These are phyloP conservation scores for Nomada ruficornis DNA, from an alignment of 2,888 invertebrate genomes.

Conservation along the genomic window DNA sequence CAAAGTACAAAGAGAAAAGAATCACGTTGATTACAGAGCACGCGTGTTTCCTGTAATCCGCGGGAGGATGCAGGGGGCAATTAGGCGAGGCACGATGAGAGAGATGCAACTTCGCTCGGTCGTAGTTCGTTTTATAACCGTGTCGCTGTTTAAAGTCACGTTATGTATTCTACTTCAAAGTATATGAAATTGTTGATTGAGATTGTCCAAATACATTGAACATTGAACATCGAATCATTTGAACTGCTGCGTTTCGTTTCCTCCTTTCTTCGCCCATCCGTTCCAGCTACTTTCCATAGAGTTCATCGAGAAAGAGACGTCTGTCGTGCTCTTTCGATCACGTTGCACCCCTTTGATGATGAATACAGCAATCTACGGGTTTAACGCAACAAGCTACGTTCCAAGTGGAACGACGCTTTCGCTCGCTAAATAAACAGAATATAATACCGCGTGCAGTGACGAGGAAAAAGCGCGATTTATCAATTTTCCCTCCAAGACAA, in stretches of 20 bases:
- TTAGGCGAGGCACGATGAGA: constrained; percentile 34
- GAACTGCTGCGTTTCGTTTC: constrained; percentile 74
- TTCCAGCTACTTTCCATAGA: constrained; percentile 9
- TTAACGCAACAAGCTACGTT: background rate
- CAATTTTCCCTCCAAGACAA: too few relatives aligned
- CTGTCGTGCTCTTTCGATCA: background rate
- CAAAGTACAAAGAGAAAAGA: constrained; percentile 11
- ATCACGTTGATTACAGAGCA: background rate
- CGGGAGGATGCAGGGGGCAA: background rate
- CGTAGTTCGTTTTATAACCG: constrained; percentile 36
- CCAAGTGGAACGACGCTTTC: background rate
- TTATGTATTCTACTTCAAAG: constrained; percentile 77
- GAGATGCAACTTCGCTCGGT: constrained; percentile 42
- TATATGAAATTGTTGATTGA: constrained; percentile 79
- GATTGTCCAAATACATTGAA: constrained; percentile 78
- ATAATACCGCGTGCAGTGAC: background rate
- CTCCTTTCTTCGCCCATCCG: constrained; percentile 50
- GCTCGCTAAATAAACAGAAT: background rate
- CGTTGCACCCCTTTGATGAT: background rate
- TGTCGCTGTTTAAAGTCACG: constrained; percentile 64
- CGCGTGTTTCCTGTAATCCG: background rate
- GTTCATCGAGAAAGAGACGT: background rate
- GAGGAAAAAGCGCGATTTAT: background rate
- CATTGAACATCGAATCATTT: constrained; percentile 73
- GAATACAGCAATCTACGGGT: background rate